Evolutionary conservation across 2,113 vertebrate genomes (phyloP).

Genomic region (Excalfactoria chinensis): DNA sequence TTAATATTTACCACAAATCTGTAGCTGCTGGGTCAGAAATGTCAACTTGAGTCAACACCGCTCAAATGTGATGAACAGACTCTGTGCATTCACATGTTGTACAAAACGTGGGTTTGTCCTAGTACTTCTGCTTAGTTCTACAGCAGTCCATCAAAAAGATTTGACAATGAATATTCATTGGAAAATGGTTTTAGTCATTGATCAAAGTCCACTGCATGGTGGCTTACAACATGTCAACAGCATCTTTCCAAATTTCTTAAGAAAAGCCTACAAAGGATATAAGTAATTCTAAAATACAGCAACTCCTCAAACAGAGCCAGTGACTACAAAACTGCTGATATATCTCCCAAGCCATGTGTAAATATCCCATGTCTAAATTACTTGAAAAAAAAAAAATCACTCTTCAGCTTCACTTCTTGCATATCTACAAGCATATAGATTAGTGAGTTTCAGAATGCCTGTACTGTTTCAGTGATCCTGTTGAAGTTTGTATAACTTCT

Average conservation of each 20-base stretch:
- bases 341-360: neutral
- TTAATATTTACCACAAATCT: neutral
- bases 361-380: neutral
- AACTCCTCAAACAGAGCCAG: neutral
- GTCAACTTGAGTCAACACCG: neutral
- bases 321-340: neutral
- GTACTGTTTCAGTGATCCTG: neutral
- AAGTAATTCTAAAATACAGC: neutral
- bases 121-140: neutral
- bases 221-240: neutral
- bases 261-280: neutral
- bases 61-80: neutral
- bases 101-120: neutral
- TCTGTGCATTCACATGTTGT: neutral
- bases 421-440: fast-evolving
- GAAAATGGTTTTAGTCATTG: neutral
- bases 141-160: neutral
- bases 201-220: neutral
- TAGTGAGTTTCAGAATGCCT: neutral
- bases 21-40: neutral
- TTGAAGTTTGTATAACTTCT: neutral
- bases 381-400: neutral
- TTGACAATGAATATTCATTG: neutral
- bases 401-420: neutral
- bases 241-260: neutral